A percentile compares a stretch with the other conserved stretches of the same genome.
Evolutionary conservation across 2,888 invertebrate species (phyloP).

Genomic region (Andricus curvator): DNA sequence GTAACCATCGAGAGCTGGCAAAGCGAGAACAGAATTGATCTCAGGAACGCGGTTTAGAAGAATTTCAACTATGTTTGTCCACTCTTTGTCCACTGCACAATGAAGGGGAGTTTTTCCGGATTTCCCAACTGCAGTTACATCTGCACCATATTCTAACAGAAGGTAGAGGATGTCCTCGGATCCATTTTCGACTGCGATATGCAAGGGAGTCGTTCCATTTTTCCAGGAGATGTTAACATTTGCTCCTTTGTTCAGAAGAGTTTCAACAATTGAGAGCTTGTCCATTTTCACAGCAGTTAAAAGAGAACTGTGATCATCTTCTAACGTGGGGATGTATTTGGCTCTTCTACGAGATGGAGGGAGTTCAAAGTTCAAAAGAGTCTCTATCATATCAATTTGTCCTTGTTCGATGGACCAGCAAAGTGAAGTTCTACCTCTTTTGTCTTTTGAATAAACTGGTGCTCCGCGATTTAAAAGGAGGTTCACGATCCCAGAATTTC

Average conservation of each 20-base stretch:
- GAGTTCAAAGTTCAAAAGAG: neutral
- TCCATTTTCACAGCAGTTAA: constrained; percentile 16
- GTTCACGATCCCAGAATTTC: constrained; percentile 87
- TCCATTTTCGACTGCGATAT: neutral
- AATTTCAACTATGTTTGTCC: neutral
- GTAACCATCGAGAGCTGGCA: neutral
- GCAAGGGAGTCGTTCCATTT: constrained; percentile 4
- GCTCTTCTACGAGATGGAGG: too few relatives aligned
- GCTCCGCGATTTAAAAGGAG: constrained; percentile 87
- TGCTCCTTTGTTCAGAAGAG: neutral
- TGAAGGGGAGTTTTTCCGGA: neutral
- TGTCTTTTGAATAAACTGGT: neutral
- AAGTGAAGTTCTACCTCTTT: neutral
- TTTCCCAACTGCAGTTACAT: neutral
- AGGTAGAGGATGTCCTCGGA: neutral
- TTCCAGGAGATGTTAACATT: constrained; percentile 1
- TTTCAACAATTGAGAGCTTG: neutral
- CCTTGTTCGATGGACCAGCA: neutral
- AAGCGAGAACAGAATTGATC: neutral
- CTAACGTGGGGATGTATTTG: neutral
- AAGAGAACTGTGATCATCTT: neutral
- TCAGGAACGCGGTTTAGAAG: neutral
- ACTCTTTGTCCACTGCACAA: neutral
- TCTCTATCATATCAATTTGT: neutral
- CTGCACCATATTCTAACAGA: constrained; percentile 9